Evolutionary conservation across 1,140 invertebrate genomes (phyloP).

Genomic region (Trachymyrmex septentrionalis): DNA sequence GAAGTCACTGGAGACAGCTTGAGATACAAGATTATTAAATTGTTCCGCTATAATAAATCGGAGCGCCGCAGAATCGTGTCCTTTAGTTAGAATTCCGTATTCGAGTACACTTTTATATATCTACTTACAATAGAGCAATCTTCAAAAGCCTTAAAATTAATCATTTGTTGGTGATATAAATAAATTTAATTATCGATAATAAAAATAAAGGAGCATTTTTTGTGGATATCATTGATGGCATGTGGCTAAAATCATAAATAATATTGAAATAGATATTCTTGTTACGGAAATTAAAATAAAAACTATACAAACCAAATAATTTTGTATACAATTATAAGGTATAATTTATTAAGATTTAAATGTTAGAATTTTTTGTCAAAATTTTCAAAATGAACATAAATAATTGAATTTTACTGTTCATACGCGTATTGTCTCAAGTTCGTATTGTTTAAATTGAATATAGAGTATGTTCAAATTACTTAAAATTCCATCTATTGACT

Average conservation of each 20-base stretch:
- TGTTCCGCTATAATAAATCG: background rate
- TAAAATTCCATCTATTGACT: background rate
- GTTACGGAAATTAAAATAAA: background rate
- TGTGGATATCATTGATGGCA: background rate
- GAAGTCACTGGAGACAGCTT: background rate
- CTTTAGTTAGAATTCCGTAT: background rate
- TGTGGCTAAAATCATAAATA: background rate
- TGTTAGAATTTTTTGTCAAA: background rate
- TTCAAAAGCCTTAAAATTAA: background rate
- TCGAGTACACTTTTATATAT: background rate
- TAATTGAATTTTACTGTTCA: background rate
- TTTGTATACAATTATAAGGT: background rate
- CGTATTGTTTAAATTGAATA: too few species aligned
- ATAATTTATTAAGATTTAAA: background rate
- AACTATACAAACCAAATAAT: background rate
- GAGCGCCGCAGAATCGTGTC: background rate
- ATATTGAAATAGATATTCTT: background rate
- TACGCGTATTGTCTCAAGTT: background rate
- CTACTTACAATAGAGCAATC: background rate
- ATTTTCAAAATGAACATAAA: background rate
- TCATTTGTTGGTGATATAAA: background rate
- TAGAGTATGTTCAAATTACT: background rate
- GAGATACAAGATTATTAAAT: slow-evolving; percentile 13
- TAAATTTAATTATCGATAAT: background rate
- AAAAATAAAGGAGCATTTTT: background rate